phyloP scores from a whole-genome alignment of 2,797 vertebrate species.

The Podargus strigoides region DNA sequence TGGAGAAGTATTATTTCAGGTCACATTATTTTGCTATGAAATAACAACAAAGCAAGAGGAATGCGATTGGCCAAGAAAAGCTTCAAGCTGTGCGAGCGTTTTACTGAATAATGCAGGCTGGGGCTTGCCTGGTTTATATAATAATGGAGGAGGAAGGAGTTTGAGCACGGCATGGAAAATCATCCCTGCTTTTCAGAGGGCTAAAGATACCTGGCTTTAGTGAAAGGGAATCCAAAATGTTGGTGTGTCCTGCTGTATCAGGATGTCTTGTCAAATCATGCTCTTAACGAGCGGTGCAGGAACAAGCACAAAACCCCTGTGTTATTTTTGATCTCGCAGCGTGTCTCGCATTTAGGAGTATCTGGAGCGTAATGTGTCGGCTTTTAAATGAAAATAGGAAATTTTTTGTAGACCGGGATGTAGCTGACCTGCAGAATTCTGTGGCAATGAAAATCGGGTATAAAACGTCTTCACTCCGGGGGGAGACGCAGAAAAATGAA shows the following conservation, averaged over 20 bases:
- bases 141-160: not conserved
- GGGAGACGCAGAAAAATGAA: not conserved
- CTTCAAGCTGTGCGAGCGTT: conserved; percentile 3
- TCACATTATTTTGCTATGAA: conserved; percentile 44
- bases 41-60: conserved; percentile 29
- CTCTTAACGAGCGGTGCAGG: not conserved
- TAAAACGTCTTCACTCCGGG: not conserved
- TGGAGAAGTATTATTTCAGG: conserved; percentile 38
- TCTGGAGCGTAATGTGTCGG: not conserved
- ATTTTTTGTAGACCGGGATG: not conserved
- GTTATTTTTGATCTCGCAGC: not conserved
- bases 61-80: conserved; percentile 1
- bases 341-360: not conserved
- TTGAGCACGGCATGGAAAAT: not conserved
- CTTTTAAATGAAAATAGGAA: not conserved
- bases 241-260: not conserved
- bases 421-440: not conserved
- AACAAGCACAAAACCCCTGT: not conserved
- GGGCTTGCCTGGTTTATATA: conserved; percentile 20
- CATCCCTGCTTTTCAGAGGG: not conserved
- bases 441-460: not conserved
- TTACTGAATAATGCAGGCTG: conserved; percentile 11
- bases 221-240: not conserved
- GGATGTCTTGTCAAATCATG: not conserved
- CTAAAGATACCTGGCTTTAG: not conserved